Conservation (phyloP, 1,140 invertebrate species). For the Trichogramma pretiosum region DNA sequence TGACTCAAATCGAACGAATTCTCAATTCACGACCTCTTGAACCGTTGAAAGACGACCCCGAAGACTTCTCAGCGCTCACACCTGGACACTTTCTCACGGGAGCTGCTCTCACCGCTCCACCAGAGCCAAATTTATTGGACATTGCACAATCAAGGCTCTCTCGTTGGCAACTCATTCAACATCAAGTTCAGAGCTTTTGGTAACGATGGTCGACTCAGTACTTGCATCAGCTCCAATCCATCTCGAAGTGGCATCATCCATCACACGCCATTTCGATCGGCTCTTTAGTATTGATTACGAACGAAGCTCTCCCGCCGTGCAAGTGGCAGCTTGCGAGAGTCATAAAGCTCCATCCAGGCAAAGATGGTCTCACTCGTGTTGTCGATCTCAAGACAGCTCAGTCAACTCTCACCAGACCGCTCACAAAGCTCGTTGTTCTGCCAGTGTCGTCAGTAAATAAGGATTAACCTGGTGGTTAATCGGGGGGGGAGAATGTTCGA, state of each 20-base stretch:
- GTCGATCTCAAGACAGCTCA: background rate
- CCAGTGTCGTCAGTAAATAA: too few species aligned
- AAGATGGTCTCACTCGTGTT: background rate
- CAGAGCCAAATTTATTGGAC: background rate
- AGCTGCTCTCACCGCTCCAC: background rate
- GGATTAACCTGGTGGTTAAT: too few species aligned
- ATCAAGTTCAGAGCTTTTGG: background rate
- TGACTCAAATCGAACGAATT: slow-evolving; percentile 18
- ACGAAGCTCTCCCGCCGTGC: background rate
- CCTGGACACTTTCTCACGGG: background rate
- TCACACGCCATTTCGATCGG: background rate
- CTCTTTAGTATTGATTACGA: background rate
- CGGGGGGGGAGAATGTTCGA: too few species aligned
- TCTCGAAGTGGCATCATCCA: background rate
- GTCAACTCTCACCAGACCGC: too few species aligned
- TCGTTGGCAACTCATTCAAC: background rate
- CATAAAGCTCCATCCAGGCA: background rate
- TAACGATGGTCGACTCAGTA: background rate
- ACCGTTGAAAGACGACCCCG: background rate
- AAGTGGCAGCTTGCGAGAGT: background rate
- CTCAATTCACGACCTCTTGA: slow-evolving; percentile 20
- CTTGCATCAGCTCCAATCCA: background rate
- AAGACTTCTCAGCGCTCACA: background rate
- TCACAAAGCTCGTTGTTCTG: too few species aligned
- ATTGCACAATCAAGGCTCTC: background rate